Percentiles rank a stretch among this genome's conserved stretches.
These are phyloP conservation scores for Baryphthengus martii DNA, from an alignment of 2,113 vertebrate genomes.

Conservation along the genomic window DNA sequence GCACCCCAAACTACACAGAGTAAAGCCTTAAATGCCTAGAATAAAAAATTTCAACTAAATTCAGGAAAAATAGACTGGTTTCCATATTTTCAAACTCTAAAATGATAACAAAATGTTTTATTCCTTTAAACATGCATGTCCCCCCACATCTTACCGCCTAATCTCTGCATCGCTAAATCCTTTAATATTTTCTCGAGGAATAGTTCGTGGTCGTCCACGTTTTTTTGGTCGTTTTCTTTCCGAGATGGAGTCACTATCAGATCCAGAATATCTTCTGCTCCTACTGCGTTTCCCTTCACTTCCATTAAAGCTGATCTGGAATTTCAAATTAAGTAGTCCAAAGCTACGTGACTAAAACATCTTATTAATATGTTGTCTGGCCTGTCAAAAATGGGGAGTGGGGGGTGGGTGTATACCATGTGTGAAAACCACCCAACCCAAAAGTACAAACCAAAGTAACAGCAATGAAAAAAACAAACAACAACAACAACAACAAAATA, in stretches of 20 bases:
- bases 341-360: background rate
- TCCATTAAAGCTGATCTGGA: constrained; percentile 88
- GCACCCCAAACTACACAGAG: background rate
- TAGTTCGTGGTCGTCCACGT: constrained; percentile 91
- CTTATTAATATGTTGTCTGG: background rate
- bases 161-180: constrained; percentile 96
- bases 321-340: constrained; percentile 1
- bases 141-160: constrained; percentile 78
- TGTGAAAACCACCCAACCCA: background rate
- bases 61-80: background rate
- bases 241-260: constrained; percentile 90
- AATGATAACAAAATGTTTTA: background rate
- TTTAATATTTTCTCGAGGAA: constrained; percentile 95
- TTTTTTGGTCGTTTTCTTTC: constrained; percentile 93
- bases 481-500: background rate
- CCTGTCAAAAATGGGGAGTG: background rate
- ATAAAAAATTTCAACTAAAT: background rate
- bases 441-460: background rate
- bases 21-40: background rate
- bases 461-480: background rate
- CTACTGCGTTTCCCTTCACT: constrained; percentile 83
- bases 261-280: constrained; percentile 89
- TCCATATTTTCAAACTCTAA: background rate
- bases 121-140: background rate
- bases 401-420: background rate